Evolutionary conservation across 1,140 invertebrate species (phyloP).

Genomic region (Drosophila nasuta): DNA sequence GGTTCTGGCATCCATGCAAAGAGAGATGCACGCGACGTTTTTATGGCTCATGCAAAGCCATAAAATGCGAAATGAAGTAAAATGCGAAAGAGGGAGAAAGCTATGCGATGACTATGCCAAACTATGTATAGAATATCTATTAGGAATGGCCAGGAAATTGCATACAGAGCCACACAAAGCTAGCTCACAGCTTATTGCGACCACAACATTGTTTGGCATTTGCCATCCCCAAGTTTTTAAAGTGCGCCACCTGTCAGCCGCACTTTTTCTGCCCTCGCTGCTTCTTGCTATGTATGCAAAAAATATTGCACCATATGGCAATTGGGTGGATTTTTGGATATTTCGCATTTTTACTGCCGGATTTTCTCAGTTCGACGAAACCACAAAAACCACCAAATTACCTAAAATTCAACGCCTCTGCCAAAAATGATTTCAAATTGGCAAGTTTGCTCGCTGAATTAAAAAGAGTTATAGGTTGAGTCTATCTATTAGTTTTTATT

Average conservation of each 20-base stretch:
- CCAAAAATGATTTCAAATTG: too few relatives aligned
- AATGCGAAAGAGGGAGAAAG: constrained; percentile 23
- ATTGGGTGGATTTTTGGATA: too few relatives aligned
- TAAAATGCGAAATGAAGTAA: constrained; percentile 36
- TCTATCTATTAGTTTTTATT: too few relatives aligned
- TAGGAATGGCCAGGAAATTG: constrained; percentile 40
- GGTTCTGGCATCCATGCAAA: constrained; percentile 35
- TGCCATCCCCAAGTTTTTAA: background rate
- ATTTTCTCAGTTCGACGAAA: constrained; percentile 21
- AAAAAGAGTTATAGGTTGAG: too few relatives aligned
- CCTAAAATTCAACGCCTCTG: too few relatives aligned
- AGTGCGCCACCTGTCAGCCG: constrained; percentile 37
- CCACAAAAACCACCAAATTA: background rate
- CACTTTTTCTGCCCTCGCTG: too few relatives aligned
- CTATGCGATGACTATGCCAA: constrained; percentile 45
- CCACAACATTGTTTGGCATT: constrained; percentile 33
- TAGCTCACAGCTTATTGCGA: background rate
- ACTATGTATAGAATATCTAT: constrained; percentile 55
- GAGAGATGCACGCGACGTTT: constrained; percentile 54
- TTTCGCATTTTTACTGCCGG: constrained; percentile 12
- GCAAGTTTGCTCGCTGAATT: too few relatives aligned
- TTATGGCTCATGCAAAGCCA: constrained; percentile 54
- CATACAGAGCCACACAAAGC: background rate
- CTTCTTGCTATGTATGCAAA: background rate
- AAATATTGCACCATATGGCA: constrained; percentile 17